Percentiles rank a stretch among this genome's conserved stretches.
These are phyloP conservation scores for Acropora yongei DNA, from an alignment of 64 coral and sea anemone genomes.

Conservation along the genomic window DNA sequence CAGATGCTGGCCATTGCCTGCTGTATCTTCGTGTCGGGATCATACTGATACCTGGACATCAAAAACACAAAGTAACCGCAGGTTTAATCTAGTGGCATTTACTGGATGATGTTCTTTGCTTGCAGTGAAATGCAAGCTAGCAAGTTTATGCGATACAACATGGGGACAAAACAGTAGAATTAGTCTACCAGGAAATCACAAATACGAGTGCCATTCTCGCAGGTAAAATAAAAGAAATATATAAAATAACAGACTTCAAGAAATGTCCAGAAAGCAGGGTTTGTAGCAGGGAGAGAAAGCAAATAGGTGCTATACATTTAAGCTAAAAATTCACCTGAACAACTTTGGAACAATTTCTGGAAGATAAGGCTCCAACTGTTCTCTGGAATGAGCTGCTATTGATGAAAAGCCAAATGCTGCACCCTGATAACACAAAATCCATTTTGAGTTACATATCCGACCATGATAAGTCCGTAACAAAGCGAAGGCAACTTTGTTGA, in stretches of 20 bases:
- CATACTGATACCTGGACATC: constrained; percentile 84
- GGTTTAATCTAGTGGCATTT: neutral
- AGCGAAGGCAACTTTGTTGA: too few relatives aligned
- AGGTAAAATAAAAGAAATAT: too few relatives aligned
- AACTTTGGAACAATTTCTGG: constrained; percentile 94
- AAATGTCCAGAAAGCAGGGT: too few relatives aligned
- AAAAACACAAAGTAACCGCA: neutral
- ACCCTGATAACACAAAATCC: constrained; percentile 54
- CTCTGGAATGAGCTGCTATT: constrained; percentile 88
- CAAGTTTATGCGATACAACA: neutral
- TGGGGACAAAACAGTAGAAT: neutral
- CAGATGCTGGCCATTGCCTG: constrained; percentile 98
- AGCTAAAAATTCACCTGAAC: constrained; percentile 73
- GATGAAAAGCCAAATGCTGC: constrained; percentile 91
- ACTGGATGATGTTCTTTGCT: neutral
- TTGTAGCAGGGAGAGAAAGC: too few relatives aligned
- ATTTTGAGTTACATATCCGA: neutral
- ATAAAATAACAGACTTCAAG: too few relatives aligned
- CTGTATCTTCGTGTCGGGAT: constrained; percentile 88
- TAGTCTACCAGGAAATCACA: too few relatives aligned
- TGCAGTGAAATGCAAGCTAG: neutral
- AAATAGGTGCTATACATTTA: too few relatives aligned
- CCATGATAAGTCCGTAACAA: too few relatives aligned
- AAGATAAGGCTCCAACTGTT: constrained; percentile 91
- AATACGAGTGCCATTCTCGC: too few relatives aligned